A percentile compares a stretch with the other conserved stretches of the same genome.
Evolutionary conservation across 2,113 vertebrate species (phyloP).

Genomic region (Peromyscus californicus): DNA sequence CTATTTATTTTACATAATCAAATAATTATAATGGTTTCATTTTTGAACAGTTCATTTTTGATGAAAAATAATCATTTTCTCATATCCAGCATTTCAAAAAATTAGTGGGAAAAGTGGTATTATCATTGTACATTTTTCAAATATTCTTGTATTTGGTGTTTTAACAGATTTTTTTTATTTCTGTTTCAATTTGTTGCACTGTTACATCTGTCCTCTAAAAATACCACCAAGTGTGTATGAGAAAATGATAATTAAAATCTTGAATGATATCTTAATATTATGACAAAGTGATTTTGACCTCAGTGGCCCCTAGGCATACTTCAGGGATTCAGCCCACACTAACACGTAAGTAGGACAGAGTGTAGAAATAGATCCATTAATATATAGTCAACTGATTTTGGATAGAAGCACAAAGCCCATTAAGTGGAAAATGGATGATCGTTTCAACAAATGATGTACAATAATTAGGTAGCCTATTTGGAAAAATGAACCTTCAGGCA

Average conservation of each 20-base stretch:
- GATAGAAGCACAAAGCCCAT: background rate
- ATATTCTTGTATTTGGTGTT: background rate
- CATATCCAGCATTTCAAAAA: background rate
- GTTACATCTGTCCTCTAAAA: background rate
- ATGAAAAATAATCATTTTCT: background rate
- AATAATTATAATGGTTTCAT: background rate
- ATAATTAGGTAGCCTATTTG: background rate
- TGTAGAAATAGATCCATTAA: slow-evolving; percentile 1
- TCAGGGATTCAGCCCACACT: background rate
- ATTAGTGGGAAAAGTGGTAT: background rate
- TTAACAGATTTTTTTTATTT: slow-evolving; percentile 22
- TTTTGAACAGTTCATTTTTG: background rate
- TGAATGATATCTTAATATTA: background rate
- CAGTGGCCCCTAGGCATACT: background rate
- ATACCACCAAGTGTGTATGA: background rate
- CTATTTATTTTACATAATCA: background rate
- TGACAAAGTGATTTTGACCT: slow-evolving; percentile 45
- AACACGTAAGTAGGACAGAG: background rate
- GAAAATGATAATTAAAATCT: slow-evolving; percentile 38
- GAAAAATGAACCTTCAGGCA: background rate
- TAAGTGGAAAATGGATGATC: slow-evolving; percentile 37
- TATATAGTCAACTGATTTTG: slow-evolving; percentile 1
- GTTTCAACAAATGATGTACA: slow-evolving; percentile 22
- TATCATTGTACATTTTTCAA: background rate
- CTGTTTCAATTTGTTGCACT: background rate